phyloP scores from a whole-genome alignment of 2,888 invertebrate genomes.

The Dryococelus australis region DNA sequence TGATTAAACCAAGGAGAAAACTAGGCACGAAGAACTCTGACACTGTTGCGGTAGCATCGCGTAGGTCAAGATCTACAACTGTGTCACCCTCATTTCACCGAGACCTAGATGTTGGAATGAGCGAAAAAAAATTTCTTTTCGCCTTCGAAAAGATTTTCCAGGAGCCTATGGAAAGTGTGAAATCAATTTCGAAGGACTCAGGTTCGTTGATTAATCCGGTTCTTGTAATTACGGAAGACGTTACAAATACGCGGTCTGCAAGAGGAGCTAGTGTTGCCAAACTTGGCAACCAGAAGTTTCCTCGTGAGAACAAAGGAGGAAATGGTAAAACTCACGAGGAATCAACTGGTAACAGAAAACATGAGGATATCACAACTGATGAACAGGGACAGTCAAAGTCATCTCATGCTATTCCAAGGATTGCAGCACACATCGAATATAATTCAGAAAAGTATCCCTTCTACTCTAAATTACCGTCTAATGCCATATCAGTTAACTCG shows the following conservation, averaged over 20 bases:
- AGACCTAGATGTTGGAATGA: slow-evolving; percentile 1
- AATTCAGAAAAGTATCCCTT: slow-evolving; percentile 69
- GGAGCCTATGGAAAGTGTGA: neutral
- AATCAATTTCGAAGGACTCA: neutral
- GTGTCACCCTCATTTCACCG: neutral
- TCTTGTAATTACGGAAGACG: neutral
- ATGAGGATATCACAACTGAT: slow-evolving; percentile 55
- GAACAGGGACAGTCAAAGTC: slow-evolving; percentile 57
- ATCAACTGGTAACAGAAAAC: slow-evolving; percentile 46
- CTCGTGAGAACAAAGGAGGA: slow-evolving; percentile 53
- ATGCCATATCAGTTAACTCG: slow-evolving; percentile 63
- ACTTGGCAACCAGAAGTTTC: slow-evolving; percentile 51
- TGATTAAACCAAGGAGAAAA: neutral
- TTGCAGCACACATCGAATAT: neutral
- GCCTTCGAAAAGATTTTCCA: neutral
- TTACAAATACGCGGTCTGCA: neutral
- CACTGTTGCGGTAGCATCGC: neutral
- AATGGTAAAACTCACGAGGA: slow-evolving; percentile 49
- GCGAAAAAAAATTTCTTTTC: neutral
- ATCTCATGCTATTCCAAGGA: neutral
- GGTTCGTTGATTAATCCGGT: neutral
- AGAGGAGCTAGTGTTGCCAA: neutral
- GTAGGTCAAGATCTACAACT: neutral
- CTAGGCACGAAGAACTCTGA: neutral
- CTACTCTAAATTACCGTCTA: slow-evolving; percentile 59